These are phyloP conservation scores for Drosophila birchii DNA, from an alignment of 2,888 invertebrate genomes.

Conservation along the genomic window DNA sequence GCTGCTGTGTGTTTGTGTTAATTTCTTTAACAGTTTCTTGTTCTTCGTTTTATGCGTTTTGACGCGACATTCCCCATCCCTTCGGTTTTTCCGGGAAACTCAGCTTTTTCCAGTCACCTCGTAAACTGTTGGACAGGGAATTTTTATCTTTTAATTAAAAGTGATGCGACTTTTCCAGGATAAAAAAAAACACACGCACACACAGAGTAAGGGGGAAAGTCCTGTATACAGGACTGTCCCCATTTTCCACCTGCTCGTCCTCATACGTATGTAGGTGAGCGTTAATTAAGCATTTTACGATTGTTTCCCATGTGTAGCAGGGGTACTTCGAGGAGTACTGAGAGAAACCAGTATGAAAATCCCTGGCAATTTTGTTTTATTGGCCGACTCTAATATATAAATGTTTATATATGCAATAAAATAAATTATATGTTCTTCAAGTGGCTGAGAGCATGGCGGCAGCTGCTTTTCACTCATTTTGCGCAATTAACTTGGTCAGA, in stretches of 20 bases:
- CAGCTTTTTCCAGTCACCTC: slow-evolving; percentile 13
- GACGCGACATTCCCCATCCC: slow-evolving; percentile 43
- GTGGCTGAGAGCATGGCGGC: slow-evolving; percentile 47
- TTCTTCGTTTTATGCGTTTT: slow-evolving; percentile 74
- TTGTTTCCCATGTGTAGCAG: slow-evolving; percentile 51
- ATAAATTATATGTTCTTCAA: slow-evolving; percentile 50
- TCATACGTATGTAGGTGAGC: slow-evolving; percentile 51
- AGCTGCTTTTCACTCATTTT: slow-evolving; percentile 60
- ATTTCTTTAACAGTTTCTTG: slow-evolving; percentile 65
- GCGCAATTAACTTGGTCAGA: slow-evolving; percentile 64
- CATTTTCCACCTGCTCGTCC: slow-evolving; percentile 19
- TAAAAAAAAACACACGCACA: not conserved
- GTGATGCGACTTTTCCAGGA: slow-evolving; percentile 51
- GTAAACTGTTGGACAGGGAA: slow-evolving; percentile 54
- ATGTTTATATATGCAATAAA: slow-evolving; percentile 54
- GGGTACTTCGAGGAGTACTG: not conserved
- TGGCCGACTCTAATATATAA: slow-evolving; percentile 60
- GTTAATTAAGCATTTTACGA: slow-evolving; percentile 71
- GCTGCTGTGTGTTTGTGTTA: slow-evolving; percentile 51
- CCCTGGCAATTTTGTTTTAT: slow-evolving; percentile 61
- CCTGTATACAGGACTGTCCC: slow-evolving; percentile 16
- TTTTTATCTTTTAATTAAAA: slow-evolving; percentile 80
- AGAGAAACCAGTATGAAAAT: slow-evolving; percentile 7
- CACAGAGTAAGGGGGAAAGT: not conserved
- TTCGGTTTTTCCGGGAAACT: not conserved